These are phyloP conservation scores for Dioctria rufipes DNA, from an alignment of 2,888 invertebrate genomes.

Conservation along the genomic window DNA sequence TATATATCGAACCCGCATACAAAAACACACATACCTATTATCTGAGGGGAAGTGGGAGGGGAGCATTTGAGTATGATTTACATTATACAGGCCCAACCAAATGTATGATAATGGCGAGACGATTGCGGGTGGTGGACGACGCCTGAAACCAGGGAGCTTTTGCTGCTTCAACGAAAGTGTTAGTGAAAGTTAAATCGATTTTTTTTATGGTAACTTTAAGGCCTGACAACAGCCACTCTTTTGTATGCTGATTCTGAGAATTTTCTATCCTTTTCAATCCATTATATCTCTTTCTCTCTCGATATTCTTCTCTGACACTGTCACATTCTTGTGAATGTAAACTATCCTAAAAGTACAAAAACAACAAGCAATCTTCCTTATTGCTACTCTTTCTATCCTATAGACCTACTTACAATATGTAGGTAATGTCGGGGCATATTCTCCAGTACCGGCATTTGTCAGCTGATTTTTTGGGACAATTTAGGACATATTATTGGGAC, in stretches of 20 bases:
- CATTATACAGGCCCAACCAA: no score
- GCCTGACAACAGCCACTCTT: slow-evolving; percentile 49
- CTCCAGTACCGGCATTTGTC: slow-evolving; percentile 35
- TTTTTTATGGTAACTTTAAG: slow-evolving; percentile 35
- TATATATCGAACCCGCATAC: background rate
- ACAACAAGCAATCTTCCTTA: background rate
- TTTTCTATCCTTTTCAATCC: background rate
- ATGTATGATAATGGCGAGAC: no score
- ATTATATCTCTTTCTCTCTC: background rate
- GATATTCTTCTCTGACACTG: background rate
- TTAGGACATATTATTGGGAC: slow-evolving; percentile 26
- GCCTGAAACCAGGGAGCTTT: slow-evolving; percentile 10
- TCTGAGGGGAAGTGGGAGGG: background rate
- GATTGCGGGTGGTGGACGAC: no score
- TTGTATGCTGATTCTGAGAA: slow-evolving; percentile 23
- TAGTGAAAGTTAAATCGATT: slow-evolving; percentile 50
- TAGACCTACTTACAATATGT: background rate
- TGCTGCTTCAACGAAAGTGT: slow-evolving; percentile 18
- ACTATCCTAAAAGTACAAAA: background rate
- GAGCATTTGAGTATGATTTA: no score
- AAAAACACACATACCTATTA: background rate
- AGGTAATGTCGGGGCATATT: background rate
- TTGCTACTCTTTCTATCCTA: background rate
- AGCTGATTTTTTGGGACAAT: slow-evolving; percentile 28
- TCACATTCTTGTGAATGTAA: background rate